phyloP scores from a whole-genome alignment of 2,797 vertebrate genomes.

The Amblyraja radiata region DNA sequence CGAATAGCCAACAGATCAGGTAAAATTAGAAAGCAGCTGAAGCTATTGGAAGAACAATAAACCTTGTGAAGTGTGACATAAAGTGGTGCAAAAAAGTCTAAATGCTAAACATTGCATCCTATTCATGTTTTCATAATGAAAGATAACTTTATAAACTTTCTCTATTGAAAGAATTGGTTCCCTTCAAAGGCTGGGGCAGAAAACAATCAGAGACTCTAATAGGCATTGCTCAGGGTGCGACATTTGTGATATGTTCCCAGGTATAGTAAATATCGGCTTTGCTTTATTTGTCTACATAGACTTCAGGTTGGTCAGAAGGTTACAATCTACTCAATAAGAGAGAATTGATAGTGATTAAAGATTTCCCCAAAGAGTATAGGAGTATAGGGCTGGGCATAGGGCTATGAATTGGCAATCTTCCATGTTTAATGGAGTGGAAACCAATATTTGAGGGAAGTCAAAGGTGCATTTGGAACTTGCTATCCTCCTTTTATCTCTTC shows the following conservation, averaged over 20 bases:
- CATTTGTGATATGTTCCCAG: neutral
- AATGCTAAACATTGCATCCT: neutral
- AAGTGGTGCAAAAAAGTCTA: neutral
- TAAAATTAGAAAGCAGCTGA: constrained; percentile 30
- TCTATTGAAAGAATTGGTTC: neutral
- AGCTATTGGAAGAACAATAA: constrained; percentile 19
- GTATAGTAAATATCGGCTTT: neutral
- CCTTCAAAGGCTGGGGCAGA: neutral
- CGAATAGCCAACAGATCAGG: neutral
- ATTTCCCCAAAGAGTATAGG: too few relatives aligned
- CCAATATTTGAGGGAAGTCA: neutral
- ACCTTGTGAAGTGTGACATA: constrained; percentile 7
- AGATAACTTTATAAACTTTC: neutral
- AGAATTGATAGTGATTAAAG: too few relatives aligned
- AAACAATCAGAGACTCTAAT: neutral
- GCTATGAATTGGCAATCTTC: neutral
- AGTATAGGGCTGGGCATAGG: neutral
- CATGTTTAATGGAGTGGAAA: neutral
- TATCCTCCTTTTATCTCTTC: neutral
- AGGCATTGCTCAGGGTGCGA: neutral
- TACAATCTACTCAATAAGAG: neutral
- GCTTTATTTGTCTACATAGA: neutral
- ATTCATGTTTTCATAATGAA: constrained; percentile 12
- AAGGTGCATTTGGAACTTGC: neutral
- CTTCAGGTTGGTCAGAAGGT: neutral